Conservation (phyloP, 2,797 vertebrate genomes). For the Onychomys leucogaster region DNA sequence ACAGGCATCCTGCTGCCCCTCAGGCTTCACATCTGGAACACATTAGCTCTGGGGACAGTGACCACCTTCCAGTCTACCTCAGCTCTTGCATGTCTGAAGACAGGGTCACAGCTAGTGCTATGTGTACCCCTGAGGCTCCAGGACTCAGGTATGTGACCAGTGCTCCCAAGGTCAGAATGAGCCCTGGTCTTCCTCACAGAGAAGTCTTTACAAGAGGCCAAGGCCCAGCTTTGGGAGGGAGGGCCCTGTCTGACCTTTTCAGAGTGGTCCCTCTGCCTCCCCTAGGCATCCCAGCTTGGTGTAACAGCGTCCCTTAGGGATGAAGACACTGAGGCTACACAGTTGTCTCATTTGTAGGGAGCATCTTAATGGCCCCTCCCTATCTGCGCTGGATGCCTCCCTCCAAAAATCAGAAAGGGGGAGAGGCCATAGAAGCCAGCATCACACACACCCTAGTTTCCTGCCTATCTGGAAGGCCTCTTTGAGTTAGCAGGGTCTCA, state of each 20-base stretch:
- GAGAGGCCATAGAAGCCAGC: neutral
- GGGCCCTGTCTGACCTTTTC: neutral
- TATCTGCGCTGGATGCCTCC: neutral
- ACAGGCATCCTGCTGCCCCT: neutral
- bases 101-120: neutral
- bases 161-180: neutral
- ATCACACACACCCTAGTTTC: neutral
- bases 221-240: neutral
- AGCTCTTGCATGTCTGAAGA: neutral
- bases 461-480: neutral
- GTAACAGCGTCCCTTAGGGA: neutral
- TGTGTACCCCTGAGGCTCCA: neutral
- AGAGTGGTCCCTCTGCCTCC: too few relatives aligned
- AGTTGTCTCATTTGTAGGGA: neutral
- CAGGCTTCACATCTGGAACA: neutral
- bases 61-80: neutral
- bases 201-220: neutral
- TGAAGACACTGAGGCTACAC: neutral
- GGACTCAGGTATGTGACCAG: neutral
- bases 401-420: neutral
- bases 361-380: too few relatives aligned
- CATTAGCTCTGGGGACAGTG: accelerated
- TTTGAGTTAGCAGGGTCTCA: neutral
- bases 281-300: neutral
- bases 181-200: neutral